A percentile compares a stretch with the other conserved stretches of the same genome.
phyloP scores from a whole-genome alignment of 2,113 vertebrate genomes.

The Hemiprocne comata region DNA sequence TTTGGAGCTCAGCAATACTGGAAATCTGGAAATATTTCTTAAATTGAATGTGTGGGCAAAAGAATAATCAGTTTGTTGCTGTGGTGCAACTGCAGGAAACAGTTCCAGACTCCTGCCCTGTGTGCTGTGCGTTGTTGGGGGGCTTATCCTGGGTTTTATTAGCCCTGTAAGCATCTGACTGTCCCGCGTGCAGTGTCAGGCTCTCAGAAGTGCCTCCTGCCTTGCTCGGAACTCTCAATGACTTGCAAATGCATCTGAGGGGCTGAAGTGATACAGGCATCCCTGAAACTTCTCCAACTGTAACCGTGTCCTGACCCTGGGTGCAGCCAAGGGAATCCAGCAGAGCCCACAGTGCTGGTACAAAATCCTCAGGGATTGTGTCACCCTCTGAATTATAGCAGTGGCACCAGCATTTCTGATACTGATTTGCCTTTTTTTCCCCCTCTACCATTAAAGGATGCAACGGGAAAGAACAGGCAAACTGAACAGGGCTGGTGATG shows the following conservation, averaged over 20 bases:
- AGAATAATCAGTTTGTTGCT: background rate
- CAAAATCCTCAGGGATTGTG: background rate
- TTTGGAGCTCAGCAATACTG: background rate
- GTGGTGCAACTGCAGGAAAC: background rate
- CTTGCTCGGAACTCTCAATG: background rate
- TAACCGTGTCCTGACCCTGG: background rate
- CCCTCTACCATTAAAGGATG: background rate
- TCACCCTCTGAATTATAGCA: background rate
- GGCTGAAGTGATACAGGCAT: background rate
- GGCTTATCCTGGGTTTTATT: background rate
- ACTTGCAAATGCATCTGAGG: background rate
- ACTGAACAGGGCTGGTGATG: background rate
- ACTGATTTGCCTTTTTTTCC: background rate
- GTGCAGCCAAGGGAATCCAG: background rate
- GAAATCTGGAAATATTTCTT: background rate
- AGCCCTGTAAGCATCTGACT: background rate
- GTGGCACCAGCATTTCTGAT: background rate
- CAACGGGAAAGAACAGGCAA: background rate
- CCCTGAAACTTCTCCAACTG: background rate
- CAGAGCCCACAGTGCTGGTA: fast-evolving
- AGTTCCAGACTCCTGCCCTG: background rate
- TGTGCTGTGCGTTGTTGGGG: background rate
- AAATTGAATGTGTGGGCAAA: background rate
- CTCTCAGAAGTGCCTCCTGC: background rate
- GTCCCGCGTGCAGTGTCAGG: fast-evolving